These are phyloP conservation scores for Notoglanidium macrostoma DNA, from an alignment of 2,797 vertebrate species.

Conservation along the genomic window DNA sequence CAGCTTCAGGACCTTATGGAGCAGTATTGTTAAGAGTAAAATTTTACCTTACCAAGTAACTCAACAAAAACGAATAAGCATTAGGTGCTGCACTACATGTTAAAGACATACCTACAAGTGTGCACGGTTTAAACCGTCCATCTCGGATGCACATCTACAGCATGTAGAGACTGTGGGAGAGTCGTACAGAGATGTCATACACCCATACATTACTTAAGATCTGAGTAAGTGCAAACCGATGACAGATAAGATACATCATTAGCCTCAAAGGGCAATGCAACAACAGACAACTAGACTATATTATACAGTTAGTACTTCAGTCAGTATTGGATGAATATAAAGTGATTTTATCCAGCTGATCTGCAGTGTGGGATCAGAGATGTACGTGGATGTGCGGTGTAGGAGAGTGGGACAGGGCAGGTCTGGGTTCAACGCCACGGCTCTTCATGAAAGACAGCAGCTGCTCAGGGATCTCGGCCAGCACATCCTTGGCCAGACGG, in stretches of 20 bases:
- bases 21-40: not conserved
- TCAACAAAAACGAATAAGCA: not conserved
- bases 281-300: not conserved
- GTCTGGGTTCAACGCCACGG: constrained; percentile 79
- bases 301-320: constrained; percentile 4
- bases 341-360: not conserved
- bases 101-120: not conserved
- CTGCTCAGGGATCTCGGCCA: constrained; percentile 91
- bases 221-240: constrained; percentile 17
- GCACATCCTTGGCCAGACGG: constrained; percentile 87
- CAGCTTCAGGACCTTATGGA: not conserved
- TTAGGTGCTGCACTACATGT: not conserved
- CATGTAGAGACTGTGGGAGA: not conserved
- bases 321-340: not conserved
- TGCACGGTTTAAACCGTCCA: not conserved
- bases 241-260: not conserved
- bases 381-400: constrained; percentile 57
- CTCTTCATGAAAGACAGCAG: constrained; percentile 92
- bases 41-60: not conserved
- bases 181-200: not conserved
- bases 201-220: not conserved
- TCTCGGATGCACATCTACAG: not conserved
- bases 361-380: constrained; percentile 52
- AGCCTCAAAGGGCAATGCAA: not conserved
- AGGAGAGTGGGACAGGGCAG: constrained; percentile 61